phyloP scores from a whole-genome alignment of 2,797 vertebrate species.

The Cercopithecus mitis region DNA sequence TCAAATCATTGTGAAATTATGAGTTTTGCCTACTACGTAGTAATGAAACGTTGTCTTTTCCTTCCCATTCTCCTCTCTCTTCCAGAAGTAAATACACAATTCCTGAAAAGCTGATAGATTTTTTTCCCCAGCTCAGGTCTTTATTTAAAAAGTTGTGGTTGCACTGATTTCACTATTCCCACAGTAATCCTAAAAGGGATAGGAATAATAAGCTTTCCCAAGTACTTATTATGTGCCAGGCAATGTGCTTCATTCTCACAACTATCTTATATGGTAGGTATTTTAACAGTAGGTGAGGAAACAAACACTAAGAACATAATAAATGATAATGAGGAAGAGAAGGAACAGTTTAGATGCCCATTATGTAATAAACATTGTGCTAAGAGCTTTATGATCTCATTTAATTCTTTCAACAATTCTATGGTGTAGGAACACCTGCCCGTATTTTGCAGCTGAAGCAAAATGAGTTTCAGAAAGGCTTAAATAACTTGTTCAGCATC shows the following conservation, averaged over 20 bases:
- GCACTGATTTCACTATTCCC: not conserved
- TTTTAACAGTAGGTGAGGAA: not conserved
- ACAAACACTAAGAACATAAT: conserved; percentile 18
- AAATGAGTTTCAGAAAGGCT: conserved; percentile 31
- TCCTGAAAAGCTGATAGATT: conserved; percentile 1
- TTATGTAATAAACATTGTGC: not conserved
- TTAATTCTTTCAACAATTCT: conserved; percentile 22
- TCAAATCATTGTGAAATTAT: not conserved
- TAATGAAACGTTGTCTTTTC: conserved; percentile 16
- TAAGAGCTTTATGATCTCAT: conserved; percentile 9
- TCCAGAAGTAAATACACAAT: conserved; percentile 18
- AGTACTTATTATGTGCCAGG: not conserved
- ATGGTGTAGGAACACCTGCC: not conserved
- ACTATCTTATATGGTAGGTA: not conserved
- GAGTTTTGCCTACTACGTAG: not conserved
- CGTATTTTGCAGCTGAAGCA: conserved; percentile 20
- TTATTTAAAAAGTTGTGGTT: conserved; percentile 26
- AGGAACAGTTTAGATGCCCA: not conserved
- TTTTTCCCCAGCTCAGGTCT: not conserved
- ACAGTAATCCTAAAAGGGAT: not conserved
- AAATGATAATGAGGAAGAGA: not conserved
- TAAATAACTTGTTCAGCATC: not conserved
- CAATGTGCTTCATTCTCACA: conserved; percentile 2
- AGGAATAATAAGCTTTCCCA: not conserved
- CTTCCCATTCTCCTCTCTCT: not conserved